phyloP scores from a whole-genome alignment of 2,113 vertebrate genomes.

The Patagioenas fasciata region DNA sequence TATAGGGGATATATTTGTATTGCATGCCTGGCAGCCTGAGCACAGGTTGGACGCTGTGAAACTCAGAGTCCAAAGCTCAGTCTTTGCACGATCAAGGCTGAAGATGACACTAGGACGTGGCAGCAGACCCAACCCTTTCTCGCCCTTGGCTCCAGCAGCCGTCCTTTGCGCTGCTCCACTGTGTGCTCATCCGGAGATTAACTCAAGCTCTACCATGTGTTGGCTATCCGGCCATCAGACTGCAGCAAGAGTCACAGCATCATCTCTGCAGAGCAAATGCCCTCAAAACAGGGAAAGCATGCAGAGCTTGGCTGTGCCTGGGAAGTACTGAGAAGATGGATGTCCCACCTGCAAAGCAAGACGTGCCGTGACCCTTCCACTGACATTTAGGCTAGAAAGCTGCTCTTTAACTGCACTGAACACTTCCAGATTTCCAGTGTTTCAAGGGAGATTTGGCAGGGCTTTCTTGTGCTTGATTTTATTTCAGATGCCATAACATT shows the following conservation, averaged over 20 bases:
- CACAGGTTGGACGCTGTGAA: background rate
- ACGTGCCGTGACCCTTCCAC: background rate
- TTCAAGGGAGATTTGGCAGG: conserved; percentile 62
- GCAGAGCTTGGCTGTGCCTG: background rate
- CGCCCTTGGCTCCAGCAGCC: background rate
- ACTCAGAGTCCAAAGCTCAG: background rate
- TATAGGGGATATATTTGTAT: background rate
- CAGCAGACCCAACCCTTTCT: background rate
- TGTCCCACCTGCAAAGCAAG: background rate
- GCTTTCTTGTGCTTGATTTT: conserved; percentile 10
- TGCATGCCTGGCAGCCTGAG: background rate
- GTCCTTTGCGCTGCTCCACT: background rate
- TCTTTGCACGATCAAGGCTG: background rate
- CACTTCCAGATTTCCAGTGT: conserved; percentile 62
- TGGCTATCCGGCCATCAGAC: background rate
- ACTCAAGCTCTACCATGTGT: background rate
- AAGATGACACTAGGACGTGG: background rate
- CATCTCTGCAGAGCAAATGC: background rate
- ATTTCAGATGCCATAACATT: conserved; percentile 60
- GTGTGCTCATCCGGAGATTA: background rate
- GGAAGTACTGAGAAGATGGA: rapidly evolving
- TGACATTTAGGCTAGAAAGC: background rate
- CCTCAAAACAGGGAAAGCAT: background rate
- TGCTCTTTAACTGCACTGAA: background rate
- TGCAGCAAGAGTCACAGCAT: background rate